These are phyloP conservation scores for Trematomus loennbergii DNA, from an alignment of 2,113 vertebrate genomes.

Conservation along the genomic window DNA sequence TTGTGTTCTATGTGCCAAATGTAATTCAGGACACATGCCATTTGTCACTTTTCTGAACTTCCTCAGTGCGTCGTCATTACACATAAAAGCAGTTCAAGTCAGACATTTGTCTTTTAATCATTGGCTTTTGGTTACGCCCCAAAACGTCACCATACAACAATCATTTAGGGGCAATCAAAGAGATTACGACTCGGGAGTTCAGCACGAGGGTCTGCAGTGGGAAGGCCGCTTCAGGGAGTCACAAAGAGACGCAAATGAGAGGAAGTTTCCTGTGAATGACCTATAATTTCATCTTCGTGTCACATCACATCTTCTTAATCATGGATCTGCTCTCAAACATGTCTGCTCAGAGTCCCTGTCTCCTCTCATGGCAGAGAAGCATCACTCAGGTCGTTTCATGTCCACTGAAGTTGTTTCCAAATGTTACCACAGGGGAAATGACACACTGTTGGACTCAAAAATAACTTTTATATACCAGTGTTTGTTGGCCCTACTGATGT, in stretches of 20 bases:
- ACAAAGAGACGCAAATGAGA: slow-evolving; percentile 29
- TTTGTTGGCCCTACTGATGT: neutral
- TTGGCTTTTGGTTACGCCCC: slow-evolving; percentile 8
- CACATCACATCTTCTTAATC: slow-evolving; percentile 47
- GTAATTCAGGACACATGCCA: neutral
- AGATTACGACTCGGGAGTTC: neutral
- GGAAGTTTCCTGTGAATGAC: slow-evolving; percentile 33
- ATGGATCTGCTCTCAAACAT: slow-evolving; percentile 56
- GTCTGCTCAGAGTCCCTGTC: slow-evolving; percentile 28
- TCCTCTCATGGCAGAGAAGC: slow-evolving; percentile 33
- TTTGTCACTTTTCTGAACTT: neutral
- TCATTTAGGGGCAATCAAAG: neutral
- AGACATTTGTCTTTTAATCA: slow-evolving; percentile 1
- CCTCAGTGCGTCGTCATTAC: neutral
- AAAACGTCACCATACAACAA: slow-evolving; percentile 23
- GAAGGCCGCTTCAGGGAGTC: neutral
- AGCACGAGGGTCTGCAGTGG: neutral
- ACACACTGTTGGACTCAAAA: slow-evolving; percentile 9
- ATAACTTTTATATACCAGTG: slow-evolving; percentile 22
- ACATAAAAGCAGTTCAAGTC: neutral
- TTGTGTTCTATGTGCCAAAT: neutral
- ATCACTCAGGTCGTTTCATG: slow-evolving; percentile 53
- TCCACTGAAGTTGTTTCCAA: slow-evolving; percentile 49
- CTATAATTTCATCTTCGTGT: slow-evolving; percentile 56
- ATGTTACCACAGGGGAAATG: slow-evolving; percentile 29